Evolutionary conservation across 2,888 invertebrate species (phyloP).

Genomic region (Drosophila prolongata): DNA sequence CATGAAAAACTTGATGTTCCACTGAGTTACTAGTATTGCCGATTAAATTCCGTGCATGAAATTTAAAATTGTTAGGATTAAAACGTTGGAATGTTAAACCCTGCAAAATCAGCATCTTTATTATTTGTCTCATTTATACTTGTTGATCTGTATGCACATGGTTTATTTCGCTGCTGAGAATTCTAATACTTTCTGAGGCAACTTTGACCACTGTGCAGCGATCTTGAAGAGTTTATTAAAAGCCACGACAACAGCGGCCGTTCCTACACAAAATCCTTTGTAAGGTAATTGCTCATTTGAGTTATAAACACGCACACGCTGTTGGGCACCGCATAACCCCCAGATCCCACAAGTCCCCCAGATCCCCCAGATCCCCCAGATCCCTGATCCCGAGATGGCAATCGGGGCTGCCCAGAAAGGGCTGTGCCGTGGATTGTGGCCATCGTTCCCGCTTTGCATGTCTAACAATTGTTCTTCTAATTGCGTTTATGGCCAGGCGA

Average conservation of each 20-base stretch:
- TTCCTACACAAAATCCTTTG: slow-evolving; percentile 58
- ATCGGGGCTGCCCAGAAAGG: slow-evolving; percentile 56
- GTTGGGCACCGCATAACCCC: neutral
- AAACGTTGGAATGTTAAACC: too few species aligned
- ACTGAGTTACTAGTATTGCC: neutral
- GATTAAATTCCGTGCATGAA: too few species aligned
- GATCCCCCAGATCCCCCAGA: slow-evolving; percentile 7
- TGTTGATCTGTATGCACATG: too few species aligned
- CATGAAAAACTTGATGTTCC: neutral
- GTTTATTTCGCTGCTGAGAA: too few species aligned
- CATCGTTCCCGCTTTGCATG: slow-evolving; percentile 67
- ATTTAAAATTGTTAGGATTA: too few species aligned
- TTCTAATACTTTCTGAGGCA: too few species aligned
- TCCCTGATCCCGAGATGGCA: slow-evolving; percentile 56
- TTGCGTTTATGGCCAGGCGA: slow-evolving; percentile 74
- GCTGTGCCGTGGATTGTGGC: slow-evolving; percentile 31
- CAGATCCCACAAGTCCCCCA: slow-evolving; percentile 11
- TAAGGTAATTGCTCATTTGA: slow-evolving; percentile 78
- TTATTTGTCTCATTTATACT: too few species aligned
- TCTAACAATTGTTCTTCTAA: slow-evolving; percentile 81
- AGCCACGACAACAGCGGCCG: slow-evolving; percentile 45
- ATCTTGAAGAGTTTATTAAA: slow-evolving; percentile 71
- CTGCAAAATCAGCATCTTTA: too few species aligned
- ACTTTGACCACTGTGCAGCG: slow-evolving; percentile 22
- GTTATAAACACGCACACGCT: slow-evolving; percentile 73